A percentile compares a stretch with the other conserved stretches of the same genome.
Conservation (phyloP, 2,888 invertebrate genomes). For the Cryptus armator region DNA sequence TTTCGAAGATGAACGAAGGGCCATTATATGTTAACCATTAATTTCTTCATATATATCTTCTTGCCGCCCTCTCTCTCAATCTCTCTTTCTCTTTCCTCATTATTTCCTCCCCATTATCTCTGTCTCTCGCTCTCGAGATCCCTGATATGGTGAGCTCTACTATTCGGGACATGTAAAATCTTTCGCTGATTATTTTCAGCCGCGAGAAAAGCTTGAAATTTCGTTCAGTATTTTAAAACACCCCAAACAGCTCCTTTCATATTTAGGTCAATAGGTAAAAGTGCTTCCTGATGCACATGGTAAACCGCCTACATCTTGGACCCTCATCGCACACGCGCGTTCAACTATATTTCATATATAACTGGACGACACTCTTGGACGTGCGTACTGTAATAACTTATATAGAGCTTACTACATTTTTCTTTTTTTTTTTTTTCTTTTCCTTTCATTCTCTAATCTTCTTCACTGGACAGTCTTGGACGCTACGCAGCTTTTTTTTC, state of each 20-base stretch:
- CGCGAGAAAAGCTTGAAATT: slow-evolving; percentile 28
- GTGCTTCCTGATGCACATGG: slow-evolving; percentile 55
- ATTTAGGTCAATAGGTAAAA: slow-evolving; percentile 58
- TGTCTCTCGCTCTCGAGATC: slow-evolving; percentile 44
- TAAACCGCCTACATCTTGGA: slow-evolving; percentile 75
- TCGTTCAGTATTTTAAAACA: slow-evolving; percentile 39
- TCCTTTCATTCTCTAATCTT: slow-evolving; percentile 58
- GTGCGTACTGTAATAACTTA: slow-evolving; percentile 78
- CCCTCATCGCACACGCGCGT: slow-evolving; percentile 76
- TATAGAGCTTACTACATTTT: slow-evolving; percentile 70
- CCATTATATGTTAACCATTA: slow-evolving; percentile 15
- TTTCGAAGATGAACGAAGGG: slow-evolving; percentile 17
- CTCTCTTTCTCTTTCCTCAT: not conserved
- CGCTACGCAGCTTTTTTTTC: slow-evolving; percentile 69
- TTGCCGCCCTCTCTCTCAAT: not conserved
- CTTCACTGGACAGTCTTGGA: slow-evolving; percentile 72
- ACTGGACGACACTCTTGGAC: slow-evolving; percentile 81
- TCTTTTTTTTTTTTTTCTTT: slow-evolving; percentile 54
- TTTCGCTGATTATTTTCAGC: slow-evolving; percentile 35
- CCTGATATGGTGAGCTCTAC: slow-evolving; percentile 60
- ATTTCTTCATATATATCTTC: not conserved
- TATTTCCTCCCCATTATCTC: not conserved
- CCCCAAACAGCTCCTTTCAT: slow-evolving; percentile 21
- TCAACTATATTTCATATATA: slow-evolving; percentile 65
- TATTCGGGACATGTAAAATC: slow-evolving; percentile 31